phyloP scores from a whole-genome alignment of 2,797 vertebrate genomes.

The Vireo griseus region DNA sequence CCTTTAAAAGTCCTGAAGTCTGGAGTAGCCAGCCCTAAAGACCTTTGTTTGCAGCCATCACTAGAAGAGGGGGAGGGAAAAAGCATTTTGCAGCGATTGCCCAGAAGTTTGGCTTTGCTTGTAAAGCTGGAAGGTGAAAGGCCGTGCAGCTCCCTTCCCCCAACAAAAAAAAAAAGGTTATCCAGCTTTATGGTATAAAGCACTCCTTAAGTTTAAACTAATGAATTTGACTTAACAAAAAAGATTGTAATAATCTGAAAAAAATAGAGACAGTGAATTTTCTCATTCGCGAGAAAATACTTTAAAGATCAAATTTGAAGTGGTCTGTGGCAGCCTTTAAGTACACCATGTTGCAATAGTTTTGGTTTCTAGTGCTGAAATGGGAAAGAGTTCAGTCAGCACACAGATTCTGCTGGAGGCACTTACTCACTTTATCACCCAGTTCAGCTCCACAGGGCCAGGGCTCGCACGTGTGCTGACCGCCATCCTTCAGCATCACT shows the following conservation, averaged over 20 bases:
- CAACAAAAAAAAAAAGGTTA: background rate
- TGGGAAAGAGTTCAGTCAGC: background rate
- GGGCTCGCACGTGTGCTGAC: background rate
- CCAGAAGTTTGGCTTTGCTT: slow-evolving; percentile 48
- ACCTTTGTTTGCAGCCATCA: slow-evolving; percentile 53
- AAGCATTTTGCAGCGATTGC: slow-evolving; percentile 56
- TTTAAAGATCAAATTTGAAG: background rate
- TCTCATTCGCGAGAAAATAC: background rate
- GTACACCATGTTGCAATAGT: background rate
- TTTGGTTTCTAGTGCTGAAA: background rate
- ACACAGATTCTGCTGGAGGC: background rate
- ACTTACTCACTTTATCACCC: background rate
- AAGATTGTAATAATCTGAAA: background rate
- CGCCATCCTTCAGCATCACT: background rate
- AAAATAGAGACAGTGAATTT: background rate
- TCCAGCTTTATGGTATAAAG: background rate
- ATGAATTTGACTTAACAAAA: background rate
- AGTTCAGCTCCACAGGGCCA: background rate
- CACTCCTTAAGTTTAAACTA: slow-evolving; percentile 22
- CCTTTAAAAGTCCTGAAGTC: slow-evolving; percentile 52
- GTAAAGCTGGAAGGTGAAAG: slow-evolving; percentile 64
- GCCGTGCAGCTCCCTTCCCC: background rate
- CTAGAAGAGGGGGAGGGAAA: slow-evolving; percentile 49
- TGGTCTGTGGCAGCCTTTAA: background rate
- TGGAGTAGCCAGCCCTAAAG: slow-evolving; percentile 40